A percentile compares a stretch with the other conserved stretches of the same genome.
Conservation (phyloP, 1,140 invertebrate genomes). For the Agrypnia vestita region DNA sequence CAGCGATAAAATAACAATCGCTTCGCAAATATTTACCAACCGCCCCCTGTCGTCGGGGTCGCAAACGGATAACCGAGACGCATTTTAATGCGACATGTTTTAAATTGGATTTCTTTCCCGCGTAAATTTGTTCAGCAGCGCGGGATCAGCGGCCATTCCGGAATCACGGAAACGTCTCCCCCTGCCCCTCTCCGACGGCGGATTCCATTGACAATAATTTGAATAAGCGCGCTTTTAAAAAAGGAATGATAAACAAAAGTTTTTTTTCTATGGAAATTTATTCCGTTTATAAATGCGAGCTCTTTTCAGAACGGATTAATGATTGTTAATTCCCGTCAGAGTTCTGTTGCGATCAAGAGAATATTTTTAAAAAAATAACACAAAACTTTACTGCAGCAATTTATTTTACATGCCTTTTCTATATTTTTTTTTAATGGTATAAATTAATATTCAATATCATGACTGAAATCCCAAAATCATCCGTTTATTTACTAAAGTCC, state of each 20-base stretch:
- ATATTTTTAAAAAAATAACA: too few relatives aligned
- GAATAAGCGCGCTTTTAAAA: conserved; percentile 19
- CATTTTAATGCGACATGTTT: conserved; percentile 40
- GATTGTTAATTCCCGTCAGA: too few relatives aligned
- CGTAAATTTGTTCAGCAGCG: conserved; percentile 18
- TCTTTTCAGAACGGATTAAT: too few relatives aligned
- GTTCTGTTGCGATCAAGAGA: too few relatives aligned
- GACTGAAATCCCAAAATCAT: too few relatives aligned
- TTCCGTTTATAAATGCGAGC: too few relatives aligned
- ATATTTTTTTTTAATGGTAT: too few relatives aligned
- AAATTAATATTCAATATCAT: too few relatives aligned
- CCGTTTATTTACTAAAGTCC: too few relatives aligned
- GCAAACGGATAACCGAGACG: conserved; percentile 18
- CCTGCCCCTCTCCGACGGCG: conserved; percentile 7
- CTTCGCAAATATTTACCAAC: conserved; percentile 5
- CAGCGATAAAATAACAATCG: conserved; percentile 3
- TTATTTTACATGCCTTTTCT: too few relatives aligned
- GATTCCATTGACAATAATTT: background rate
- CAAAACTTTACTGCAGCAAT: too few relatives aligned
- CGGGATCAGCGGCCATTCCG: conserved; percentile 10
- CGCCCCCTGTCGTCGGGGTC: background rate
- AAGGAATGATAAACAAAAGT: background rate
- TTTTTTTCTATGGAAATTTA: background rate
- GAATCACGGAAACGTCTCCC: conserved; percentile 4
- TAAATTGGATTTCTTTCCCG: conserved; percentile 41